Evolutionary conservation across 1,140 invertebrate genomes (phyloP).

Genomic region (Drosophila subobscura): DNA sequence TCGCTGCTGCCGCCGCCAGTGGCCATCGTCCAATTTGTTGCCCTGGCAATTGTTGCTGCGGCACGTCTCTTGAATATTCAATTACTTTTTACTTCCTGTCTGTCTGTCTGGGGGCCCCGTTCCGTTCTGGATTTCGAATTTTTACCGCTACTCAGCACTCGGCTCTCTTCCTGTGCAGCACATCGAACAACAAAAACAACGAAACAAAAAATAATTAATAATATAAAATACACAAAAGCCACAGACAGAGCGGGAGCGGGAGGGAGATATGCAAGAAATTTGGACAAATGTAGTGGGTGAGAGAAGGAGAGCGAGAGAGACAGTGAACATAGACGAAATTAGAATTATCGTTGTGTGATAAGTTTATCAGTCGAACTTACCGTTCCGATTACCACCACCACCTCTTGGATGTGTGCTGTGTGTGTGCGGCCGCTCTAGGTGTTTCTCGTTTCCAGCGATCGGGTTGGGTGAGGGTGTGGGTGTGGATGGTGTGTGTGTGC

Average conservation of each 20-base stretch:
- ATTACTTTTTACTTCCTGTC: constrained; percentile 69
- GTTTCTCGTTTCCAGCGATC: constrained; percentile 2
- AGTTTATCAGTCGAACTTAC: constrained; percentile 68
- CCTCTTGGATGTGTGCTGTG: constrained; percentile 8
- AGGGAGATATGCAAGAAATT: too few relatives aligned
- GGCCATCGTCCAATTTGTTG: constrained; percentile 48
- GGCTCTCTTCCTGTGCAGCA: too few relatives aligned
- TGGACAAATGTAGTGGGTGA: constrained; percentile 1
- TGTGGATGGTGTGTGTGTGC: constrained; percentile 8
- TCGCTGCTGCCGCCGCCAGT: constrained; percentile 56
- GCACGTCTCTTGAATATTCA: constrained; percentile 71
- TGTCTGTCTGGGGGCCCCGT: constrained; percentile 25
- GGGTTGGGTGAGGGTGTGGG: constrained; percentile 12
- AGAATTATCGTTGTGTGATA: constrained; percentile 72
- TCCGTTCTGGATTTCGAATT: constrained; percentile 1
- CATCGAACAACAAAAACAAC: background rate
- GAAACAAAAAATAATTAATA: too few relatives aligned
- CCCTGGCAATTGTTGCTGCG: constrained; percentile 21
- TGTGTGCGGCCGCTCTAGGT: background rate
- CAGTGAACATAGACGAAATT: constrained; percentile 46
- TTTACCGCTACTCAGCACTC: too few relatives aligned
- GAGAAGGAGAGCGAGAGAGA: constrained; percentile 5
- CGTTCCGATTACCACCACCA: constrained; percentile 55
- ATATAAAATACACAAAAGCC: too few relatives aligned
- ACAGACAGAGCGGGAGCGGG: too few relatives aligned